phyloP scores from a whole-genome alignment of 2,113 vertebrate genomes.

The Mormyrus lacerda region DNA sequence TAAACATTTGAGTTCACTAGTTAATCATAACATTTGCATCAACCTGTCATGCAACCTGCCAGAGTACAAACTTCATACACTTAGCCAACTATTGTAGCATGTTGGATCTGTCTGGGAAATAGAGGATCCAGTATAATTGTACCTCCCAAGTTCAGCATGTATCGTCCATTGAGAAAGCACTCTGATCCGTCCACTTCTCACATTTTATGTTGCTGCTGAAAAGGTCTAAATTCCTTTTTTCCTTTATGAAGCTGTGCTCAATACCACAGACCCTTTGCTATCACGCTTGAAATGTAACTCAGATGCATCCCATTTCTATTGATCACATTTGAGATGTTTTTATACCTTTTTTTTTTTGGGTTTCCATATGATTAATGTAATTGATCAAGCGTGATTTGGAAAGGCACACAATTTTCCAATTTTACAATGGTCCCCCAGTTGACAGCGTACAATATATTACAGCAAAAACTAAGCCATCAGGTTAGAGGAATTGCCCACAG shows the following conservation, averaged over 20 bases:
- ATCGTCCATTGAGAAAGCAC: background rate
- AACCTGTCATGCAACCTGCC: background rate
- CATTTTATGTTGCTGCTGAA: background rate
- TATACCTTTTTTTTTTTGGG: background rate
- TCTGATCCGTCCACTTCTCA: background rate
- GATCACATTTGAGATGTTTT: background rate
- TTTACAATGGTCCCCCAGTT: background rate
- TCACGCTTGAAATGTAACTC: background rate
- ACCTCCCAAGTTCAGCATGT: background rate
- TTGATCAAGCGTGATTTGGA: background rate
- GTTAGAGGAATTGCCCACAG: background rate
- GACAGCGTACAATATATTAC: background rate
- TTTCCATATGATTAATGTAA: background rate
- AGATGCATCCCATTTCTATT: background rate
- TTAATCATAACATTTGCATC: background rate
- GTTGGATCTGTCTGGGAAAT: background rate
- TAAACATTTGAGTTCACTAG: background rate
- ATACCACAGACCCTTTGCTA: background rate
- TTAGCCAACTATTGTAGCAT: background rate
- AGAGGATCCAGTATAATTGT: background rate
- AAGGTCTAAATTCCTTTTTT: background rate
- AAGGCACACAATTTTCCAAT: background rate
- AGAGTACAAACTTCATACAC: background rate
- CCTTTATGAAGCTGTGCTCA: background rate
- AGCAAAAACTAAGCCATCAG: background rate